Percentiles rank a stretch among this genome's conserved stretches.
Conservation (phyloP, 2,888 invertebrate genomes). For the Archips crataeganus region DNA sequence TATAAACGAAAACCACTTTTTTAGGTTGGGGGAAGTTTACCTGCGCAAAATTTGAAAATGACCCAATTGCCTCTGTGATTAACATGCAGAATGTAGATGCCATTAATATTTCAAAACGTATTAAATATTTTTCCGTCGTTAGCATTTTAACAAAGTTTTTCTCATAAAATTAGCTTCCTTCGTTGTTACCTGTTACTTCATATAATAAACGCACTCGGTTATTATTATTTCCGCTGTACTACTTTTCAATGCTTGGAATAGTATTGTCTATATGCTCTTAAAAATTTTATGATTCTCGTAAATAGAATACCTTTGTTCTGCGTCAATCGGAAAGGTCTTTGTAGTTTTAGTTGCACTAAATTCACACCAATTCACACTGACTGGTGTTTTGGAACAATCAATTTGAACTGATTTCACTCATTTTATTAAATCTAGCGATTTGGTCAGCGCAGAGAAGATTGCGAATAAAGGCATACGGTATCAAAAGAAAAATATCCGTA, state of each 20-base stretch:
- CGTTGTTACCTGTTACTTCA: neutral
- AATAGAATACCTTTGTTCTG: constrained; percentile 26
- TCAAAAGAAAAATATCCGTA: neutral
- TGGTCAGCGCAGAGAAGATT: neutral
- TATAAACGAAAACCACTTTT: no score
- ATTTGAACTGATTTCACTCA: neutral
- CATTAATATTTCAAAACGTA: no score
- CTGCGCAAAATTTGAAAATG: no score
- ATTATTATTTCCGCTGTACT: constrained; percentile 21
- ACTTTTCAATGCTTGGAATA: constrained; percentile 12
- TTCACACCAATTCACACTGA: constrained; percentile 15
- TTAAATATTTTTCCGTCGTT: neutral
- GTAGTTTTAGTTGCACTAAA: constrained; percentile 22
- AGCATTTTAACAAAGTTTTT: neutral
- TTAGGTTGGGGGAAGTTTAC: no score
- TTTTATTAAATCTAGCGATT: neutral
- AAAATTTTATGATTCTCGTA: neutral
- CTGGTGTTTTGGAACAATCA: neutral
- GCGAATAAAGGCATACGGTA: neutral
- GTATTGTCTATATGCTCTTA: constrained; percentile 8
- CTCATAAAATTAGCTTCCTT: neutral
- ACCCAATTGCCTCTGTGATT: neutral
- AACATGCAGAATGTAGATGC: neutral
- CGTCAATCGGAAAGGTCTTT: constrained; percentile 10
- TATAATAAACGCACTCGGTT: constrained; percentile 3